Conservation (phyloP, 2,797 vertebrate genomes). For the Mycteria americana region DNA sequence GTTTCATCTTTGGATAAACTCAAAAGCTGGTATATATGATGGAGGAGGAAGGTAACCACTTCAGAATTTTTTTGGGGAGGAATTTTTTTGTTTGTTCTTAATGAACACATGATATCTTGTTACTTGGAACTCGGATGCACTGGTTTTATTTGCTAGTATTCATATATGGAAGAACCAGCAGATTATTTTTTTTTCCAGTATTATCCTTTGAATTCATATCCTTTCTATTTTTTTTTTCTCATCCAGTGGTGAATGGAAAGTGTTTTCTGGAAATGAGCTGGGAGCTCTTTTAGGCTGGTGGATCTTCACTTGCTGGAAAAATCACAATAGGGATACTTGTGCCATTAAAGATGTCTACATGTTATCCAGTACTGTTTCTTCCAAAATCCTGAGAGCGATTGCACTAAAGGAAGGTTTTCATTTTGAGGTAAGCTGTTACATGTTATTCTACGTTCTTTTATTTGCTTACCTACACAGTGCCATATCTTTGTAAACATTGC, state of each 20-base stretch:
- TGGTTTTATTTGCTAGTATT: not conserved
- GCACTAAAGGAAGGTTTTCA: conserved; percentile 97
- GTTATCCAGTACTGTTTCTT: conserved; percentile 96
- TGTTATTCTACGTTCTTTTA: not conserved
- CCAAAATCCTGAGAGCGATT: conserved; percentile 94
- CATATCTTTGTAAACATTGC: not conserved
- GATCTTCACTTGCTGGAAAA: conserved; percentile 93
- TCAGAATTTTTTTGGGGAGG: not conserved
- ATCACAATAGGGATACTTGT: conserved; percentile 72
- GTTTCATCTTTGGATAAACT: not conserved
- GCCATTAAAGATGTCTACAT: conserved; percentile 89
- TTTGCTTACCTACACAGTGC: not conserved
- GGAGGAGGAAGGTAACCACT: not conserved
- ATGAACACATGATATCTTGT: not conserved
- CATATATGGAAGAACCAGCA: not conserved
- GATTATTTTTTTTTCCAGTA: too few species aligned
- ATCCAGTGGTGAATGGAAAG: conserved; percentile 88
- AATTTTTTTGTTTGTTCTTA: not conserved
- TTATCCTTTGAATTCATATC: not conserved
- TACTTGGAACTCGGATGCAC: not conserved
- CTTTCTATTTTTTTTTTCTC: not conserved
- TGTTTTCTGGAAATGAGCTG: conserved; percentile 94
- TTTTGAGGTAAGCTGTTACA: conserved; percentile 84
- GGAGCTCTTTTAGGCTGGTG: conserved; percentile 97
- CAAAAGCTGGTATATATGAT: not conserved